Conservation (phyloP, 2,888 invertebrate species). For the Pterostichus madidus region DNA sequence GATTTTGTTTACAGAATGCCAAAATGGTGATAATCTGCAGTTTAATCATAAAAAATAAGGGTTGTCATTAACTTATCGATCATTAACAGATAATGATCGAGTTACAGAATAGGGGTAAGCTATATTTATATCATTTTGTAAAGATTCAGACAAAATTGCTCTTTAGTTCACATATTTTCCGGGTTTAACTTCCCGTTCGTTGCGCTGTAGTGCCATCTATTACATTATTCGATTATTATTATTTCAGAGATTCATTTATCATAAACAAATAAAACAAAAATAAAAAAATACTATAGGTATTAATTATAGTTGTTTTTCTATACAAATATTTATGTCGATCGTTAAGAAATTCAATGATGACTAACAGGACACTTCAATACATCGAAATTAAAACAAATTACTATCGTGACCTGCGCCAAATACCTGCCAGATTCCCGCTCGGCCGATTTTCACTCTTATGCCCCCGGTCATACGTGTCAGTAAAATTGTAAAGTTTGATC, state of each 20-base stretch:
- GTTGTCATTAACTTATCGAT: too few relatives aligned
- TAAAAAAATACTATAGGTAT: slow-evolving; percentile 6
- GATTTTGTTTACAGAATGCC: too few relatives aligned
- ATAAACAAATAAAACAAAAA: slow-evolving; percentile 41
- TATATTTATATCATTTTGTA: too few relatives aligned
- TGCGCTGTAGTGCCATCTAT: too few relatives aligned
- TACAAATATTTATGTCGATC: slow-evolving; percentile 57
- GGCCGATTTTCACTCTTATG: slow-evolving; percentile 26
- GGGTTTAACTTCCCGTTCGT: too few relatives aligned
- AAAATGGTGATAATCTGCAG: too few relatives aligned
- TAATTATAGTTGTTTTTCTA: slow-evolving; percentile 30
- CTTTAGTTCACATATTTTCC: too few relatives aligned
- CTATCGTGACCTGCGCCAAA: slow-evolving; percentile 55
- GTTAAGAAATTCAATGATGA: slow-evolving; percentile 42
- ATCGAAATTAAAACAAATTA: slow-evolving; percentile 58
- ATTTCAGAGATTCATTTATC: slow-evolving; percentile 13
- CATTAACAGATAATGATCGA: too few relatives aligned
- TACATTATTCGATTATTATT: not conserved
- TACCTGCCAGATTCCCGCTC: slow-evolving; percentile 1
- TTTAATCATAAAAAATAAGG: too few relatives aligned
- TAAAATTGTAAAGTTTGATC: slow-evolving; percentile 15
- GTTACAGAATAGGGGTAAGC: too few relatives aligned
- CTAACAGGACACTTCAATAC: slow-evolving; percentile 54
- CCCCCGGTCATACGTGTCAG: not conserved
- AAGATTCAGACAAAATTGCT: too few relatives aligned